Percentiles rank a stretch among this genome's conserved stretches.
Conservation (phyloP, 2,888 invertebrate genomes). For the Cheilosia soror region DNA sequence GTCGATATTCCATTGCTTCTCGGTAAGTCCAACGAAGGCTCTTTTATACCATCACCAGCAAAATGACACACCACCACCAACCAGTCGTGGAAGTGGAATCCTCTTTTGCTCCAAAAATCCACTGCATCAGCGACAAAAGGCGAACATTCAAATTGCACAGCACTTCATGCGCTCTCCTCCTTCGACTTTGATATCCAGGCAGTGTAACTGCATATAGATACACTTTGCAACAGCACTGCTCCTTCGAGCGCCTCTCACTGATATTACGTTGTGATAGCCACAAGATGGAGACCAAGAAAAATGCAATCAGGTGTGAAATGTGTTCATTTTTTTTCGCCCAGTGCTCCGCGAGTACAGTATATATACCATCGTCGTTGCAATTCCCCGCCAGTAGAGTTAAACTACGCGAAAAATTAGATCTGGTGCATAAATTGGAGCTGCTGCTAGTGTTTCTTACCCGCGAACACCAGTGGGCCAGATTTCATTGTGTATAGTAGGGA, state of each 20-base stretch:
- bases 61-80: conserved; percentile 32
- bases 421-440: conserved; percentile 67
- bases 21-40: conserved; percentile 12
- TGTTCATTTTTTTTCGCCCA: conserved; percentile 25
- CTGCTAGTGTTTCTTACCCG: conserved; percentile 48
- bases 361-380: conserved; percentile 29
- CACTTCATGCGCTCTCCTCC: not conserved
- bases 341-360: conserved; percentile 32
- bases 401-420: conserved; percentile 73
- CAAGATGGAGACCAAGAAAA: conserved; percentile 62
- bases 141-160: conserved; percentile 51
- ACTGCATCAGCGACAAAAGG: conserved; percentile 49
- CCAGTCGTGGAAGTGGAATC: conserved; percentile 2
- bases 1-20: not conserved
- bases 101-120: conserved; percentile 10
- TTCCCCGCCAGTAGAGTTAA: conserved; percentile 46
- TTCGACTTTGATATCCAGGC: not conserved
- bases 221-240: conserved; percentile 24
- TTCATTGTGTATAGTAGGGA: conserved; percentile 18
- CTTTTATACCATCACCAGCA: conserved; percentile 12
- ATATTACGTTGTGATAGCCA: conserved; percentile 59
- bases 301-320: conserved; percentile 73
- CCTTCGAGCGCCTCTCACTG: conserved; percentile 39
- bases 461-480: conserved; percentile 53
- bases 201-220: not conserved